These are phyloP conservation scores for Neodon shergylaensis DNA, from an alignment of 2,113 vertebrate species.

Conservation along the genomic window DNA sequence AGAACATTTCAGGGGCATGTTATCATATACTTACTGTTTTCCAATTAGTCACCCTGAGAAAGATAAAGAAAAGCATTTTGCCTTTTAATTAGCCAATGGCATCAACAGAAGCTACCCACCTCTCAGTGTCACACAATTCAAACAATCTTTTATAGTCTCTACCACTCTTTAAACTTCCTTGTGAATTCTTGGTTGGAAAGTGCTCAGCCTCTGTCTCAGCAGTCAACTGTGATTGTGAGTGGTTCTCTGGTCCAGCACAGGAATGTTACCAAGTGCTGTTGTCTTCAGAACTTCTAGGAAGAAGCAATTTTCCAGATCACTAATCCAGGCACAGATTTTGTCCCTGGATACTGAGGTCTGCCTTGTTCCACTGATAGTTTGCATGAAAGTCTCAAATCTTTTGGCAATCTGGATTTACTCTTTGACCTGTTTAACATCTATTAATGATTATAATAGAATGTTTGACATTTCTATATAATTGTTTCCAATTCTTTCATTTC, in stretches of 20 bases:
- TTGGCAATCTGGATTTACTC: neutral
- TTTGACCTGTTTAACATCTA: neutral
- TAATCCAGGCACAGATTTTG: neutral
- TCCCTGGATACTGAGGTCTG: neutral
- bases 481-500: neutral
- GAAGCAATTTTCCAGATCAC: neutral
- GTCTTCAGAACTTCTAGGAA: neutral
- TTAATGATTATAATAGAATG: neutral
- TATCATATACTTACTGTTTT: neutral
- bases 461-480: neutral
- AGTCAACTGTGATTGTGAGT: neutral
- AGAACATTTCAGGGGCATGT: neutral
- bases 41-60: neutral
- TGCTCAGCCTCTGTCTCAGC: neutral
- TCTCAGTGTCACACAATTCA: neutral
- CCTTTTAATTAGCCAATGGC: neutral
- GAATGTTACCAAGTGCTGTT: neutral
- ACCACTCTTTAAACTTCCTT: neutral
- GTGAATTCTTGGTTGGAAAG: neutral
- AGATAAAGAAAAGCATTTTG: neutral
- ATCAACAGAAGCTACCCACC: neutral
- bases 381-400: neutral
- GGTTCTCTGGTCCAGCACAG: neutral
- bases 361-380: neutral
- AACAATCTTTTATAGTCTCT: neutral